Base-by-base conservation (phyloP, 23 tunicate genomes). In the Corella eumyota region DNA sequence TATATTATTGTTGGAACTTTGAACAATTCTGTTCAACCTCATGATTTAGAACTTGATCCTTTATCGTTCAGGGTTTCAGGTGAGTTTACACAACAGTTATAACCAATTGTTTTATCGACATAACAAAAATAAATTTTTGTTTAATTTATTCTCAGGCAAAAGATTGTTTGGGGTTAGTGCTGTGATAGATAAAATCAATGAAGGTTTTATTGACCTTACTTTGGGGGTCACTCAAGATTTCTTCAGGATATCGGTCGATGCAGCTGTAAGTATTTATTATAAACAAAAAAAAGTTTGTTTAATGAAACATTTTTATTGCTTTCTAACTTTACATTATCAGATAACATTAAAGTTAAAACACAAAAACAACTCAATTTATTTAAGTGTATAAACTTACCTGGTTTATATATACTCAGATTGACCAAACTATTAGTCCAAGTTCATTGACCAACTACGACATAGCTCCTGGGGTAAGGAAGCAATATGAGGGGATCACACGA, bases 21-120 rank as follows among this genome's bases (percentile, higher is more conserved):
- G 1, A 25, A 60, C 0, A 32, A 59, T 22, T 54, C 38, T 40
- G 24, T 54, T 15, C 59, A 58, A 3, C 49, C 55, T 38, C 58
- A 28, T 7, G 30, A 59, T 36, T 32, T 54, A 23, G 31, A 23
- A 32, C 60, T 54, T 2, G 60, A 54, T 26, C 34, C 48, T 0
- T 59, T 33, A 6, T 49, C 78, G 25, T 79, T 79, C 48, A 29
- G 65, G 28, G 73, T 79, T 38, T 56, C 72, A 49, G 88, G 88
- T 79, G 2, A 50, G 70, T n/a, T n/a, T n/a, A n/a, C n/a, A n/a
- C n/a, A n/a, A n/a, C n/a, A n/a, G n/a, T n/a, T n/a, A n/a, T n/a
- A n/a, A n/a, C n/a, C n/a, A n/a, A n/a, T n/a, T n/a, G n/a, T n/a
- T n/a, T n/a, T n/a, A n/a, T n/a, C n/a, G n/a, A n/a, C n/a, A n/a